Evolutionary conservation across 1,140 invertebrate genomes (phyloP).

Genomic region (Eumaeus atala): DNA sequence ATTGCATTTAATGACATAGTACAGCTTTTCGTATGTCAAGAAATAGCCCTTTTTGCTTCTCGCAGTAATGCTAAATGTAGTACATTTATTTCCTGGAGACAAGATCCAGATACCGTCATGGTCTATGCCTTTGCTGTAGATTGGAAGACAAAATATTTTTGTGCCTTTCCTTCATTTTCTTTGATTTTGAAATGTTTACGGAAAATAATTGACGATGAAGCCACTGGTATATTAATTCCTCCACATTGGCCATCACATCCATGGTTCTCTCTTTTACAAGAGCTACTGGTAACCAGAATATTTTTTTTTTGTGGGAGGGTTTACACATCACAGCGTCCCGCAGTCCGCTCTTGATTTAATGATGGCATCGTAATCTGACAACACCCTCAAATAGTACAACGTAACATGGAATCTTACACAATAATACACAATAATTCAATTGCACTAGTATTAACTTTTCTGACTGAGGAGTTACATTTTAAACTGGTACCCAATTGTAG

Average conservation of each 20-base stretch:
- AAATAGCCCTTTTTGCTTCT: neutral
- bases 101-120: constrained; percentile 14
- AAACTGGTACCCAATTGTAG: constrained; percentile 18
- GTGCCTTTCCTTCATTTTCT: constrained; percentile 33
- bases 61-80: constrained; percentile 18
- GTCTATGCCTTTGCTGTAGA: constrained; percentile 23
- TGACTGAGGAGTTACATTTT: constrained; percentile 23
- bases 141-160: constrained; percentile 16
- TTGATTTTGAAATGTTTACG: constrained; percentile 21
- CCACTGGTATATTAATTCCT: constrained; percentile 20
- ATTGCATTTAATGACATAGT: too few relatives aligned
- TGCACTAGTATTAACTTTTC: constrained; percentile 16
- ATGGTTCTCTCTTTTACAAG: constrained; percentile 20
- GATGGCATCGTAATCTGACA: constrained; percentile 33
- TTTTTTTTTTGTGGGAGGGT: constrained; percentile 19
- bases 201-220: constrained; percentile 20
- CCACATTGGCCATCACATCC: constrained; percentile 26
- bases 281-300: constrained; percentile 7
- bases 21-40: too few relatives aligned
- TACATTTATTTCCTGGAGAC: constrained; percentile 23
- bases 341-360: constrained; percentile 24
- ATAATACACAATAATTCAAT: constrained; percentile 14
- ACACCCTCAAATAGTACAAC: constrained; percentile 39
- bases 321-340: constrained; percentile 15
- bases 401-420: constrained; percentile 25